phyloP scores from a whole-genome alignment of 2,888 invertebrate species.

The Chrysina gloriosa region DNA sequence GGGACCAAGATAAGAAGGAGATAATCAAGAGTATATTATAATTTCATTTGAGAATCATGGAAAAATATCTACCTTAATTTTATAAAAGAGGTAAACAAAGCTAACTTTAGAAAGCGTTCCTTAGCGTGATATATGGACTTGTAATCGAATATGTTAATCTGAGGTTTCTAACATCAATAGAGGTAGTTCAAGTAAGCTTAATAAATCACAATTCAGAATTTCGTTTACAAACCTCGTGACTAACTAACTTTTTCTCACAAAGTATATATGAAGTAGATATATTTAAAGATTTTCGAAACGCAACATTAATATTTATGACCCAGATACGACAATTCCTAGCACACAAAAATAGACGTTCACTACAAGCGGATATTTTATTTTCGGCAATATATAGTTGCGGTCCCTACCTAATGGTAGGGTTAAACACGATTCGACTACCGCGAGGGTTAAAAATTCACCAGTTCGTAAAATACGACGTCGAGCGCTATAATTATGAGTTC shows the following conservation, averaged over 20 bases:
- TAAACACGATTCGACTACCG: constrained; percentile 1
- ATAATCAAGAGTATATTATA: no score
- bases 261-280: not conserved
- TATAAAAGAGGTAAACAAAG: no score
- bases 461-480: constrained; percentile 9
- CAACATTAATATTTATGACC: constrained; percentile 15
- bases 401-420: not conserved
- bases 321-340: not conserved
- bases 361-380: constrained; percentile 1
- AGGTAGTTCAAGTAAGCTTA: not conserved
- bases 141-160: no score
- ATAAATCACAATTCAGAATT: not conserved
- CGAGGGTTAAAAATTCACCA: not conserved
- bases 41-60: no score
- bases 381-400: not conserved
- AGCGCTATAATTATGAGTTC: constrained; percentile 2
- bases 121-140: no score
- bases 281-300: not conserved
- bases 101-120: no score
- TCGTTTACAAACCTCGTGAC: not conserved
- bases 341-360: not conserved
- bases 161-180: no score
- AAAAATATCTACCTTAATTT: no score
- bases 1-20: no score
- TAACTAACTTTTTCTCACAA: not conserved